A percentile compares a stretch with the other conserved stretches of the same genome.
These are phyloP conservation scores for Spisula solida DNA, from an alignment of 2,888 invertebrate genomes.

Conservation along the genomic window DNA sequence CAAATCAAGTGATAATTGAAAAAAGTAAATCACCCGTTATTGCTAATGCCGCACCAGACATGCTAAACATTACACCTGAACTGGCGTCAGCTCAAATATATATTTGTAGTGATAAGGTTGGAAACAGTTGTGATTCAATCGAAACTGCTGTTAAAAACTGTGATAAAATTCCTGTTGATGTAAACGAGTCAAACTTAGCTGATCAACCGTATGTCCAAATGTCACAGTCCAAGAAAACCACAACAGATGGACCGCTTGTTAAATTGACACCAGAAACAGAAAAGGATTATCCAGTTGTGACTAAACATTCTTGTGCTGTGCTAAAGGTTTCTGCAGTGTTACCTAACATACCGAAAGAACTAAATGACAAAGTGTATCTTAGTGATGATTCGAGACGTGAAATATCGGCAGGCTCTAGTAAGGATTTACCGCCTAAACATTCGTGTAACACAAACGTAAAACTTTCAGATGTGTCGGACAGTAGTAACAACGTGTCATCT, in stretches of 20 bases:
- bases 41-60: constrained; percentile 44
- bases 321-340: no score
- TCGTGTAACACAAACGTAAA: neutral
- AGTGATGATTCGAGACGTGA: neutral
- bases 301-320: no score
- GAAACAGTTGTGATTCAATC: neutral
- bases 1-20: constrained; percentile 18
- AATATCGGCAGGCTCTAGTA: neutral
- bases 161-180: neutral
- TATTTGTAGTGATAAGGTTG: neutral
- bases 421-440: neutral
- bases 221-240: neutral
- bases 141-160: neutral
- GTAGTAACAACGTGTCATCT: neutral
- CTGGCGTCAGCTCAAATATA: constrained; percentile 38
- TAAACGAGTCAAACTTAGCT: neutral
- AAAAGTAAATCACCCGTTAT: constrained; percentile 41
- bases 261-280: no score
- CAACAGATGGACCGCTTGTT: no score
- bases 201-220: neutral
- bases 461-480: neutral
- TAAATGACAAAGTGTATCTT: no score
- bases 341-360: no score
- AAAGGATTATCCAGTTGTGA: no score
- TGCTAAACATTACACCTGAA: constrained; percentile 38